These are phyloP conservation scores for Epistrophe grossulariae DNA, from an alignment of 2,888 invertebrate species.

Conservation along the genomic window DNA sequence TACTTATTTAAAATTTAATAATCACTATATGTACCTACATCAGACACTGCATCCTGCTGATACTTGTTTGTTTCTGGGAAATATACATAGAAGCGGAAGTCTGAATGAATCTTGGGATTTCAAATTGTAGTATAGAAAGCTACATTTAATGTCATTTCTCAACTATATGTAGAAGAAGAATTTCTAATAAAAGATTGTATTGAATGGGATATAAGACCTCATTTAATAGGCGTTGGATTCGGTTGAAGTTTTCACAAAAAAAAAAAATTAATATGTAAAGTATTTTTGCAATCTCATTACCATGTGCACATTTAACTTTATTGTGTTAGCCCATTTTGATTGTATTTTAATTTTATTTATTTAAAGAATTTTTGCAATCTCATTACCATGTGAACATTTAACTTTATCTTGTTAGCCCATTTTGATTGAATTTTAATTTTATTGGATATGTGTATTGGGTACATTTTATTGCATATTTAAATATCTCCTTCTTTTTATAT, in stretches of 20 bases:
- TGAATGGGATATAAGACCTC: neutral
- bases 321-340: neutral
- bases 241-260: neutral
- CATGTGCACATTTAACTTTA: neutral
- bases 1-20: slow-evolving; percentile 18
- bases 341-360: neutral
- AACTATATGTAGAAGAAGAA: neutral
- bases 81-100: slow-evolving; percentile 14
- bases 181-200: neutral
- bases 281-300: neutral
- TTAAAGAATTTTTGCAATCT: neutral
- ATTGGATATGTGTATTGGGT: neutral
- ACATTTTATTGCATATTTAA: too few species aligned
- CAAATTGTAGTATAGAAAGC: neutral
- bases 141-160: neutral
- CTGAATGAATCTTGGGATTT: neutral
- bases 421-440: neutral
- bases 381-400: neutral
- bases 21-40: neutral
- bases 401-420: neutral
- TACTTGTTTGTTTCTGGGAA: neutral
- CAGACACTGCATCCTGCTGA: slow-evolving; percentile 30
- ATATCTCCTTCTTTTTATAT: too few species aligned
- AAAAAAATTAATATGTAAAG: neutral
- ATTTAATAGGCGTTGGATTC: neutral